Evolutionary conservation across 2,113 vertebrate species (phyloP).

Genomic region (Nycticorax nycticorax): DNA sequence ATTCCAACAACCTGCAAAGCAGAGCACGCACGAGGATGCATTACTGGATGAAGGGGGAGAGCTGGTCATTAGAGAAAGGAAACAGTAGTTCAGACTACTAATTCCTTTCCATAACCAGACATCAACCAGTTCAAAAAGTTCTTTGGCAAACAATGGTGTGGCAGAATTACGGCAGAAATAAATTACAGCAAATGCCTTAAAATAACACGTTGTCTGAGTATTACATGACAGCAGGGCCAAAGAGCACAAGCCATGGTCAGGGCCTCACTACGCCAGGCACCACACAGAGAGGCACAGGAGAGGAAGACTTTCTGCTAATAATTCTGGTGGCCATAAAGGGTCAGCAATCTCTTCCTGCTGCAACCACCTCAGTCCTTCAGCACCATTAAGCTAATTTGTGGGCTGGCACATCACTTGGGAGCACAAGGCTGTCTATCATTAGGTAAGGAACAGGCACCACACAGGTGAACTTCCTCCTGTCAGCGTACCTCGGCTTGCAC

Average conservation of each 20-base stretch:
- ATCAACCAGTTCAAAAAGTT: not conserved
- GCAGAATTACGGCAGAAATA: not conserved
- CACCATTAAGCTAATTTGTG: not conserved
- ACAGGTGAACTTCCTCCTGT: not conserved
- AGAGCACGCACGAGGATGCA: not conserved
- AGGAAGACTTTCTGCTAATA: not conserved
- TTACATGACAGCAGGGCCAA: not conserved
- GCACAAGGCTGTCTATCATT: not conserved
- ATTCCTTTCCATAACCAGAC: not conserved
- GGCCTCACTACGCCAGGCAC: fast-evolving
- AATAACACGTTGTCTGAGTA: not conserved
- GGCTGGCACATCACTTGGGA: not conserved
- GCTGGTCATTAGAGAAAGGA: not conserved
- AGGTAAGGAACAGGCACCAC: not conserved
- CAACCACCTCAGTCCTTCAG: not conserved
- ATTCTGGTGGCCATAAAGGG: not conserved
- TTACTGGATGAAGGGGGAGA: not conserved
- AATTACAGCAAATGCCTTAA: not conserved
- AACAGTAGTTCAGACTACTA: not conserved
- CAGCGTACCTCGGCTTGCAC: fast-evolving
- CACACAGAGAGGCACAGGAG: fast-evolving
- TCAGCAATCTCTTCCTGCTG: fast-evolving
- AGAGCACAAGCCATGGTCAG: not conserved
- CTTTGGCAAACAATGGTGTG: not conserved
- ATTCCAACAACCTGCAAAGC: not conserved